Evolutionary conservation across 2,888 invertebrate genomes (phyloP).

Genomic region (Lycaena phlaeas): DNA sequence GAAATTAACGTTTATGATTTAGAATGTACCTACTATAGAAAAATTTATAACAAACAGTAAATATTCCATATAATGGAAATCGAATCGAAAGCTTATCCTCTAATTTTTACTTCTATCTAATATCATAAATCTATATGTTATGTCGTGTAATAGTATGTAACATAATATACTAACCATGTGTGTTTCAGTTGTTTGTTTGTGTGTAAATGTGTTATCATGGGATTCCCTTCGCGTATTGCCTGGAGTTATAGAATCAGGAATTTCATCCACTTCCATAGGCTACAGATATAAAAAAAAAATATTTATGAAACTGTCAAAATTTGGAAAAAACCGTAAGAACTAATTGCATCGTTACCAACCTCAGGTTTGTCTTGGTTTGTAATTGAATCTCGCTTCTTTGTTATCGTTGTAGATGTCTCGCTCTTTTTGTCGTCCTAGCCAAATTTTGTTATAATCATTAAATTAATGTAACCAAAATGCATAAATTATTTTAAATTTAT

Average conservation of each 20-base stretch:
- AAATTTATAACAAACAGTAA: too few species aligned
- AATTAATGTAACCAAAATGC: background rate
- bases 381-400: conserved; percentile 12
- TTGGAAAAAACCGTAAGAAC: background rate
- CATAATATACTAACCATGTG: conserved; percentile 3
- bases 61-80: too few species aligned
- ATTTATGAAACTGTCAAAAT: background rate
- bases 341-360: background rate
- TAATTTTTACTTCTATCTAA: too few species aligned
- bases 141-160: background rate
- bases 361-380: conserved; percentile 11
- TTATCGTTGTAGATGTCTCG: conserved; percentile 14
- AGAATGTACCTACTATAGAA: too few species aligned
- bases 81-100: too few species aligned
- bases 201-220: conserved; percentile 1
- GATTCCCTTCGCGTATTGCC: background rate
- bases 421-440: conserved; percentile 26
- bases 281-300: background rate
- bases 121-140: background rate
- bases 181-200: conserved; percentile 1
- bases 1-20: too few species aligned
- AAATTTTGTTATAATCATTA: conserved; percentile 11
- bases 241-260: background rate
- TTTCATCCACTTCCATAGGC: conserved; percentile 3
- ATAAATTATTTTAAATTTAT: background rate